Percentiles rank a stretch among this genome's conserved stretches.
phyloP scores from a whole-genome alignment of 1,140 invertebrate genomes.

The Ips typographus region DNA sequence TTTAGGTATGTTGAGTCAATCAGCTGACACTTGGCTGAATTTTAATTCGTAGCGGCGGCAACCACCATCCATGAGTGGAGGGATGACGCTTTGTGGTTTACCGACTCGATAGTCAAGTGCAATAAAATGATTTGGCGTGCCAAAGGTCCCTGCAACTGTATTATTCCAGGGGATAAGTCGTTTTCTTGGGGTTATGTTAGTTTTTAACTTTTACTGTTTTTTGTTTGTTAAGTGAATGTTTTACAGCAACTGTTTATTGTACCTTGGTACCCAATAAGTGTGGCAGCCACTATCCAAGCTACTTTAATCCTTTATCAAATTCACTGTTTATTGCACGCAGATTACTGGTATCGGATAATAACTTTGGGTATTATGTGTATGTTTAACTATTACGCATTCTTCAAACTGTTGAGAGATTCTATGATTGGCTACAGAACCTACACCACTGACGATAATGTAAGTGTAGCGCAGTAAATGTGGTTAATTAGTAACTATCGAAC shows the following conservation, averaged over 20 bases:
- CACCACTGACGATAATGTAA: conserved; percentile 35
- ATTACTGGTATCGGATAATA: conserved; percentile 89
- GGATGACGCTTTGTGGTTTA: conserved; percentile 71
- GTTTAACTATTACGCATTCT: conserved; percentile 89
- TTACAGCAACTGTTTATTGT: conserved; percentile 81
- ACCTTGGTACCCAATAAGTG: conserved; percentile 77
- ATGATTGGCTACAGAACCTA: conserved; percentile 82
- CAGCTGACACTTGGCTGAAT: no score
- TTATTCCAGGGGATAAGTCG: conserved; percentile 79
- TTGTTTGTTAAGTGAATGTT: conserved; percentile 17
- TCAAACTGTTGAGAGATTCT: conserved; percentile 84
- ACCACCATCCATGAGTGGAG: conserved; percentile 65
- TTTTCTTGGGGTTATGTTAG: conserved; percentile 85
- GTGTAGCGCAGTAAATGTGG: no score
- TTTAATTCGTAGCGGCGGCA: conserved; percentile 47
- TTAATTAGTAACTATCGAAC: no score
- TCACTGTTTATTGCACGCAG: conserved; percentile 70
- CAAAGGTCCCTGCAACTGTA: conserved; percentile 69
- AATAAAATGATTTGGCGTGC: conserved; percentile 79
- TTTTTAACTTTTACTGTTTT: conserved; percentile 40
- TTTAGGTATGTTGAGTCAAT: neutral
- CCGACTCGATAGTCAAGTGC: conserved; percentile 79
- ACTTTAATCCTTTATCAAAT: conserved; percentile 76
- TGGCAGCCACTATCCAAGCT: conserved; percentile 72
- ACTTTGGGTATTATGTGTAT: conserved; percentile 82